These are phyloP conservation scores for Palythoa heliodiscus DNA, from an alignment of 92 coral and sea anemone genomes.

Conservation along the genomic window DNA sequence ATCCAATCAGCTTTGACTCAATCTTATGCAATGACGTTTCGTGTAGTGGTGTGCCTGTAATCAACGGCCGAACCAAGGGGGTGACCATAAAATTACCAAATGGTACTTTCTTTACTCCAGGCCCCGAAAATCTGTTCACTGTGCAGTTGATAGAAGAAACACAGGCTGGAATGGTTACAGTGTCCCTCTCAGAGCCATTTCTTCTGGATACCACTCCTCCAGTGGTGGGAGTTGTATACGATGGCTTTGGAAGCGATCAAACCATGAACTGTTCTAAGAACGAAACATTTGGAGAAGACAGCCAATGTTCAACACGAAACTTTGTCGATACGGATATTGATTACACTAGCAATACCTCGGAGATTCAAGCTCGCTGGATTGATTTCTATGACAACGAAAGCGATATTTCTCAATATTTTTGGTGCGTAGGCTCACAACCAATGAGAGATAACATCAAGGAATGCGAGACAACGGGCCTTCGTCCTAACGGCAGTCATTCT, in stretches of 20 bases:
- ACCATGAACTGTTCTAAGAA: constrained; percentile 84
- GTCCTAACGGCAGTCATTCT: constrained; percentile 73
- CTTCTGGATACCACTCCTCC: constrained; percentile 91
- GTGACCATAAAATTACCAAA: constrained; percentile 50
- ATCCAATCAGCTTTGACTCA: constrained; percentile 66
- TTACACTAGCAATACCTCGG: constrained; percentile 85
- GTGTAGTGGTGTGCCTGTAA: constrained; percentile 48
- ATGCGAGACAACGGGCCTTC: constrained; percentile 82
- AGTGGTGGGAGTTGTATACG: constrained; percentile 83
- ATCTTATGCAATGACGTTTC: constrained; percentile 48
- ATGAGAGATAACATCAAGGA: constrained; percentile 74
- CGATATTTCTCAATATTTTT: constrained; percentile 82
- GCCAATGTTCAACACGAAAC: constrained; percentile 91
- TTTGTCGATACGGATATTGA: constrained; percentile 91
- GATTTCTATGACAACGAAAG: constrained; percentile 95
- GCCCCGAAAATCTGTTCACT: constrained; percentile 72
- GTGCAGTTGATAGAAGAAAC: constrained; percentile 74
- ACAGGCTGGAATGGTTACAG: constrained; percentile 70
- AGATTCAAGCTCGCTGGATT: constrained; percentile 89
- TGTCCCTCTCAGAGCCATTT: constrained; percentile 75
- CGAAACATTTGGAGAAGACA: constrained; percentile 88
- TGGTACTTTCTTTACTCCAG: constrained; percentile 77
- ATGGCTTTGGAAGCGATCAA: constrained; percentile 90
- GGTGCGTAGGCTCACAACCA: constrained; percentile 73
- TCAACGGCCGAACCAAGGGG: constrained; percentile 63